Evolutionary conservation across 1,140 invertebrate species (phyloP).

Genomic region (Battus philenor): DNA sequence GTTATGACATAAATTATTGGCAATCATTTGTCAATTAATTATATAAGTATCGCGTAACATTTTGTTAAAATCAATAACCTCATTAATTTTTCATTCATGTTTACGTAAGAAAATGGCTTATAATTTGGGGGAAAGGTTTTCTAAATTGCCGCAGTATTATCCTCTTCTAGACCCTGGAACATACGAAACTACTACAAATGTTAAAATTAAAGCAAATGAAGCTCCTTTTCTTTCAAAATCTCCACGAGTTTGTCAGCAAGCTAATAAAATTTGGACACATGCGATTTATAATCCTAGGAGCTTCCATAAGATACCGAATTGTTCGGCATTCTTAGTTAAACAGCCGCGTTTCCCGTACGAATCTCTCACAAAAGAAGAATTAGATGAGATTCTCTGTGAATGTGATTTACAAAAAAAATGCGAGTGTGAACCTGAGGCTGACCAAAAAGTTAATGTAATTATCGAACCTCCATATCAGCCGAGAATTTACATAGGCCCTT

Average conservation of each 20-base stretch:
- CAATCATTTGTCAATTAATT: too few relatives aligned
- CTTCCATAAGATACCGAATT: conserved; percentile 38
- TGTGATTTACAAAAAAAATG: conserved; percentile 42
- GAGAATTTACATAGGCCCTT: conserved; percentile 41
- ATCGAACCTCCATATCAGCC: conserved; percentile 30
- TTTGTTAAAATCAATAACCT: too few relatives aligned
- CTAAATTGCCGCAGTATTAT: conserved; percentile 24
- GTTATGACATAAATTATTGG: too few relatives aligned
- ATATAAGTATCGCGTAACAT: too few relatives aligned
- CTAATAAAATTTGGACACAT: conserved; percentile 42
- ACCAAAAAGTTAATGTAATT: conserved; percentile 22
- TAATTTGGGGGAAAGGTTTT: conserved; percentile 32
- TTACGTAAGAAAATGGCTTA: too few relatives aligned
- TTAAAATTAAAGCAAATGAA: conserved; percentile 26
- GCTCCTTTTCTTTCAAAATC: conserved; percentile 44
- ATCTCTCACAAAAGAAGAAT: conserved; percentile 32
- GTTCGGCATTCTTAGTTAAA: conserved; percentile 39
- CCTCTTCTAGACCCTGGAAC: conserved; percentile 45
- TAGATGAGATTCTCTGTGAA: conserved; percentile 42
- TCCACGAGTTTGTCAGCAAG: conserved; percentile 24
- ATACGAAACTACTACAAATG: conserved; percentile 32
- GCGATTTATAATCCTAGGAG: conserved; percentile 31
- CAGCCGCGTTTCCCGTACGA: conserved; percentile 50
- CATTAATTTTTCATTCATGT: too few relatives aligned
- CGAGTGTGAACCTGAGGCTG: conserved; percentile 31